These are phyloP conservation scores for Brachyrhaphis roseni DNA, from an alignment of 2,797 vertebrate genomes.

Conservation along the genomic window DNA sequence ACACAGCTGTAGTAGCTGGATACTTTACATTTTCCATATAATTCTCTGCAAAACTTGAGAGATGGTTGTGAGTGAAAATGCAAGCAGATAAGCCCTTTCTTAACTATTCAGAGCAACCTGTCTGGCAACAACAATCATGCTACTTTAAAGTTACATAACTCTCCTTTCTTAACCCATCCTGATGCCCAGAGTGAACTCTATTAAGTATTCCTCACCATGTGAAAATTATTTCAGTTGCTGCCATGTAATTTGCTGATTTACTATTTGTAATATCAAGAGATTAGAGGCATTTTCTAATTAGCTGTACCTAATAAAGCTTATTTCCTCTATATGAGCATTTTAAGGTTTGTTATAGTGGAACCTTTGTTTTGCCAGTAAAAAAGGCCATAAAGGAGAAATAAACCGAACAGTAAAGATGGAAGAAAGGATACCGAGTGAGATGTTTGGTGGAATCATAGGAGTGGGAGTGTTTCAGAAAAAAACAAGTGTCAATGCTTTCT, in stretches of 20 bases:
- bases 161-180: neutral
- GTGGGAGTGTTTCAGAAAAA: constrained; percentile 54
- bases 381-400: neutral
- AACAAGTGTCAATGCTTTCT: constrained; percentile 27
- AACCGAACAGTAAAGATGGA: constrained; percentile 11
- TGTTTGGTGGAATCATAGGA: constrained; percentile 28
- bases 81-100: neutral
- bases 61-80: neutral
- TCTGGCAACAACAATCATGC: neutral
- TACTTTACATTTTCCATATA: neutral
- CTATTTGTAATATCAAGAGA: neutral
- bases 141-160: neutral
- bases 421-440: constrained; percentile 24
- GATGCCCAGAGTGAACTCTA: neutral
- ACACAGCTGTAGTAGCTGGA: neutral
- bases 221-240: neutral
- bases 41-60: neutral
- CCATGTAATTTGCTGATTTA: neutral
- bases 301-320: neutral
- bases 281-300: neutral
- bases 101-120: neutral
- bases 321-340: neutral
- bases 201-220: neutral
- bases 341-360: neutral
- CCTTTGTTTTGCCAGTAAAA: neutral